Conservation (phyloP, 2,113 vertebrate genomes). For the Ginglymostoma cirratum region DNA sequence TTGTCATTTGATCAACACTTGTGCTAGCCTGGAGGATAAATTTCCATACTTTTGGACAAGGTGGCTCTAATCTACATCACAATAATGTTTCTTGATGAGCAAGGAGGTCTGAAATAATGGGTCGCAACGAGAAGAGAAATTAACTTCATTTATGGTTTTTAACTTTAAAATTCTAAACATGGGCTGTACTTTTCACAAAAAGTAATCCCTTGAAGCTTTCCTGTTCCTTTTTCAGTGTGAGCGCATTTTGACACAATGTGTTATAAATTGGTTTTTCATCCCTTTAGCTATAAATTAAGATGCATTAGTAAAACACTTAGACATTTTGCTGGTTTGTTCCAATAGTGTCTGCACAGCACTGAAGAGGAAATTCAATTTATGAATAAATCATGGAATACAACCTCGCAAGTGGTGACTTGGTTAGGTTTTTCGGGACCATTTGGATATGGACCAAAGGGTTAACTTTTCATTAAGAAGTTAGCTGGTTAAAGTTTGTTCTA, state of each 20-base stretch:
- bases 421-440: not conserved
- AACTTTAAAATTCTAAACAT: not conserved
- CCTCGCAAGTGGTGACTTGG: not conserved
- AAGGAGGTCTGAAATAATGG: not conserved
- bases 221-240: not conserved
- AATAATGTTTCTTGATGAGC: not conserved
- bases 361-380: not conserved
- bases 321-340: not conserved
- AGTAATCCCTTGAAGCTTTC: not conserved
- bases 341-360: not conserved
- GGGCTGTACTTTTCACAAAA: not conserved
- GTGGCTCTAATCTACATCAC: not conserved
- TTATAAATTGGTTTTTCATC: slow-evolving; percentile 2
- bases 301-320: not conserved
- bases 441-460: not conserved
- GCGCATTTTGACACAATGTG: not conserved
- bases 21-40: not conserved
- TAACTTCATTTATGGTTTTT: not conserved
- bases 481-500: not conserved
- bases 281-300: not conserved
- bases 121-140: not conserved
- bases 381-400: not conserved
- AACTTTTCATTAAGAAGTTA: not conserved
- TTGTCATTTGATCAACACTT: not conserved
- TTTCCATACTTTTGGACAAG: not conserved